Evolutionary conservation across 2,888 invertebrate genomes (phyloP), one percentile per base, ranked within the genome.

Genomic region (Diadegma fenestrale): DNA sequence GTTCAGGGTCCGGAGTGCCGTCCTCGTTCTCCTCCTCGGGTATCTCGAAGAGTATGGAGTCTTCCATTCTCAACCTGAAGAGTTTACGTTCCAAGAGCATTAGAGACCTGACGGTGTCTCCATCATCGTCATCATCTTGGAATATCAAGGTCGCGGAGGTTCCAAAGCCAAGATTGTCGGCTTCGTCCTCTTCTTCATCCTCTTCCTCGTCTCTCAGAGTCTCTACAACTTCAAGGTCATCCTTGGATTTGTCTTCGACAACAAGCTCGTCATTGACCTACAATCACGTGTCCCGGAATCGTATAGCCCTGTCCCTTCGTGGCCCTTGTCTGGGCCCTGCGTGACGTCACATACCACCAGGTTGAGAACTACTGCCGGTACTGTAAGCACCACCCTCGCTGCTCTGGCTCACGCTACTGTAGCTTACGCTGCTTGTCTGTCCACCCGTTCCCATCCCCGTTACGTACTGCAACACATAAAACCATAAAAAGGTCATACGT

Each of bases 251-350:
- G 43, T 48, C n/a, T 17, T 76, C 61, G 76, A 71, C 71, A 58
- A 76, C 71, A 61, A 72, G 64, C 69, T 85, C 73, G 71, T 83
- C 77, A 43, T 82, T 72, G 77, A 80, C 87, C 90, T 91, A 90
- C 84, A 91, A 92, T 93, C 93, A 93, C 91, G 93, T 91, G 80
- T 93, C 93, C 51, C 93, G 92, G 73, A 93, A 93, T 75, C 93
- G 91, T 80, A 93, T 93, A 19, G 92, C 93, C 37, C 93, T 89
- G 43, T 93, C 93, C 45, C 93, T 89, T 61, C 92, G 90, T 77
- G 93, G 93, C 89, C 93, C 93, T 75, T 90, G 54, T 68, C 92
- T 92, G 90, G 93, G 91, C 92, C 92, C 91, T 75, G 92, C 89
- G 88, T 92, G 90, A 86, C 92, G 93, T 93, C 93, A 93, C 89